Percentiles rank a stretch among this genome's conserved stretches.
Evolutionary conservation across 2,113 vertebrate species (phyloP).

Genomic region (Albula glossodonta): DNA sequence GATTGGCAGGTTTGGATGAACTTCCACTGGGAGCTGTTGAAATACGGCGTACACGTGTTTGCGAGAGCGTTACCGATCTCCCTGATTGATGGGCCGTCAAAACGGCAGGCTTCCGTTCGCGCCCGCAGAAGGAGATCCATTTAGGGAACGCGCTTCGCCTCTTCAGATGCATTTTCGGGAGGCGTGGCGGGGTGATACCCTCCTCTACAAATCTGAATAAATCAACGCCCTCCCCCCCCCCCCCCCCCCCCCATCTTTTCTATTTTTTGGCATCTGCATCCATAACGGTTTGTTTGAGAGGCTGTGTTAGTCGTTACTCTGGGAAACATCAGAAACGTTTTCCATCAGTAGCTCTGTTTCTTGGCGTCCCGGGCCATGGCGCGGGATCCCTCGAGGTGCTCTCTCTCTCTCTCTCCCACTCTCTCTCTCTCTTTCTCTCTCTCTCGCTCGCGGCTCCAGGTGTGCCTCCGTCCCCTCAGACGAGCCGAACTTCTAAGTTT

Average conservation of each 20-base stretch:
- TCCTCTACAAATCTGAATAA: not conserved
- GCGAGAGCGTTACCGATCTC: no score
- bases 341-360: conserved; percentile 21
- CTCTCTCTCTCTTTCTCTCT: not conserved
- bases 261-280: conserved; percentile 32
- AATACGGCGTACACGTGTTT: no score
- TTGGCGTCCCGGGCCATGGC: not conserved
- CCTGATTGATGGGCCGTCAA: no score
- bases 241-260: not conserved
- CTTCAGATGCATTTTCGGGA: no score
- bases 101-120: no score
- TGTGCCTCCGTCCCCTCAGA: conserved; percentile 39
- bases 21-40: no score
- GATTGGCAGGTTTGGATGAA: no score
- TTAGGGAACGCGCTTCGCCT: no score
- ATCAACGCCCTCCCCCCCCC: not conserved
- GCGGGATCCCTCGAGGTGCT: not conserved
- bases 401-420: not conserved
- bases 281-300: conserved; percentile 43
- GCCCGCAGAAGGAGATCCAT: no score
- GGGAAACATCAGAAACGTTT: conserved; percentile 44
- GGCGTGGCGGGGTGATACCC: not conserved
- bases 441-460: conserved; percentile 29
- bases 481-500: not conserved
- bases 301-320: conserved; percentile 46